These are phyloP conservation scores for Lucilia cuprina DNA, from an alignment of 1,140 invertebrate species.

Conservation along the genomic window DNA sequence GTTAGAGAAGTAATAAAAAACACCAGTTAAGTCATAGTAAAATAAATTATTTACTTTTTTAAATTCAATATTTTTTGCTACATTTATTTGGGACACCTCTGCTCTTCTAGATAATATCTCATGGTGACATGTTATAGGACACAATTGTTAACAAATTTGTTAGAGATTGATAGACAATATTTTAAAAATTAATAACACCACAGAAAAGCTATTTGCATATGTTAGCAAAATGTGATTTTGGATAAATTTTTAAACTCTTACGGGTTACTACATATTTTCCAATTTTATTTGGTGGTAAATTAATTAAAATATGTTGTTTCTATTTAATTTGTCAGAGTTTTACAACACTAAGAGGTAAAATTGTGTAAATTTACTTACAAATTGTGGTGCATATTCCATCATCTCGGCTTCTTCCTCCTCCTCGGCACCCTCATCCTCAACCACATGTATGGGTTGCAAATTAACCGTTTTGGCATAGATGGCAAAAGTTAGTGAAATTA, in stretches of 20 bases:
- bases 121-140: background rate
- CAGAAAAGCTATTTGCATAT: background rate
- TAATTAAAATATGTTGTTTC: background rate
- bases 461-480: slow-evolving; percentile 1
- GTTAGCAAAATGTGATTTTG: background rate
- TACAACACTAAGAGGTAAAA: background rate
- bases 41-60: too few species aligned
- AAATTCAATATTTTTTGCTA: too few species aligned
- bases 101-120: too few species aligned
- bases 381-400: slow-evolving; percentile 36
- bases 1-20: too few species aligned
- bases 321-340: background rate
- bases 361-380: slow-evolving; percentile 15
- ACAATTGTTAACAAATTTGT: background rate
- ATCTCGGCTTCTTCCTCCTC: background rate
- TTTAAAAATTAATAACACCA: background rate
- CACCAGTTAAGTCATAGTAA: too few species aligned
- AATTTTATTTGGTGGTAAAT: background rate
- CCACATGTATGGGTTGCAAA: slow-evolving; percentile 20
- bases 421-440: slow-evolving; percentile 5
- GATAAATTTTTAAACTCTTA: background rate
- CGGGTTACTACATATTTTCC: background rate
- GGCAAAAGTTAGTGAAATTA: background rate
- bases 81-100: too few species aligned
- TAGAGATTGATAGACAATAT: background rate